These are phyloP conservation scores for Drosophila eohydei DNA, from an alignment of 2,888 invertebrate species.

Conservation along the genomic window DNA sequence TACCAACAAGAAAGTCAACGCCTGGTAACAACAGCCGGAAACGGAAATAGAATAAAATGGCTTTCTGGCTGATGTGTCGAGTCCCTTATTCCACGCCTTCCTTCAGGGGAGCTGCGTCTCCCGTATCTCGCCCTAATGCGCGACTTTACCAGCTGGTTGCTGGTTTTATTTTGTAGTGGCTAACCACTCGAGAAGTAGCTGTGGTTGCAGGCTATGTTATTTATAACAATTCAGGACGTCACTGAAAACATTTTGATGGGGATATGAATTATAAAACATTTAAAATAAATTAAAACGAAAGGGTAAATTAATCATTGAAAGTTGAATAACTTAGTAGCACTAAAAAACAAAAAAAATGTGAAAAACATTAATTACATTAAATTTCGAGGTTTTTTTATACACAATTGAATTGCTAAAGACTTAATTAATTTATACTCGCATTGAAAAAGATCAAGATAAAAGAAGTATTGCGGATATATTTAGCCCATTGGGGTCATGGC, in stretches of 20 bases:
- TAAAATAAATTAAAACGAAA: too few species aligned
- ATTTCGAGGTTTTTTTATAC: too few species aligned
- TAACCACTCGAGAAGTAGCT: conserved; percentile 43
- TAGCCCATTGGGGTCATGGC: too few species aligned
- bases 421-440: too few species aligned
- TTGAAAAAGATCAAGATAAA: too few species aligned
- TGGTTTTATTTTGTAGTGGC: conserved; percentile 36
- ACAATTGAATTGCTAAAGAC: too few species aligned
- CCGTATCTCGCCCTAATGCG: conserved; percentile 12
- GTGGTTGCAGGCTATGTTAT: conserved; percentile 40
- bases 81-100: neutral
- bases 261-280: too few species aligned
- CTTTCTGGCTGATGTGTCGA: conserved; percentile 70
- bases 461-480: too few species aligned
- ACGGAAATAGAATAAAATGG: conserved; percentile 80
- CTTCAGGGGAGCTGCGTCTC: neutral
- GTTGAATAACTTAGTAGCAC: too few species aligned
- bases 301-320: too few species aligned
- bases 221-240: conserved; percentile 66
- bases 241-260: conserved; percentile 7
- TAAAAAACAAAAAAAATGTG: too few species aligned
- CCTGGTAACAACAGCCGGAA: conserved; percentile 74
- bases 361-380: too few species aligned
- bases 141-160: conserved; percentile 42
- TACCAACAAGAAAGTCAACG: conserved; percentile 26